Evolutionary conservation across 1,140 invertebrate genomes (phyloP), one percentile per base, ranked within the genome.

Genomic region (Ips typographus): DNA sequence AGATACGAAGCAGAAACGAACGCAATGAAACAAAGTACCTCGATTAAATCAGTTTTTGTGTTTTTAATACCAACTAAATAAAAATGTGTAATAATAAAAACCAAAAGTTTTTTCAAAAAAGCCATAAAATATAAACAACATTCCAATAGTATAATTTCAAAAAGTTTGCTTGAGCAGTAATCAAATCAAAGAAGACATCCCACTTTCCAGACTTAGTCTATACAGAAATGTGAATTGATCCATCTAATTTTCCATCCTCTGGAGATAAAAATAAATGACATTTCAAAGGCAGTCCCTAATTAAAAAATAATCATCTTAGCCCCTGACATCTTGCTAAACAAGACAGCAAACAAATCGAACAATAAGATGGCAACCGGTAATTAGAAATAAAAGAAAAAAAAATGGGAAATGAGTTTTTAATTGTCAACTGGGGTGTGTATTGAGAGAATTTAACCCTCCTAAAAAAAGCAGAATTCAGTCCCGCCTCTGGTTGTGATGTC

Each of bases 331-430:
- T 2, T 40, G 41, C 58, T 44, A 60, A 43, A 60, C 40, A 60
- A 60, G 58, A 60, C 58, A 60, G 58, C 58, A 22, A 60, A 60
- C 58, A 44, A 40, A 60, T 60, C 58, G 41, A 60, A 60, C 58
- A 60, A 60, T 60, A 40, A 60, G 40, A 60, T 47, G 58, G 58
- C 58, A 60, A 60, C 40, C 44, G 41, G 7, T 40, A 60, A 60
- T 60, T 40, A 60, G 5, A 60, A 40, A 47, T 22, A 47, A 60
- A 44, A 42, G 37, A 40, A 40, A 60, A 60, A 60, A 60, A 60
- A 63, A 63, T 40, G 38, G 61, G 43, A 63, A 63, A 63, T 53
- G 61, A 63, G 44, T 63, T 63, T 53, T 63, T 52, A 53, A 63
- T 51, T 63, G 61, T 53, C 36, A 8, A 22, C 36, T 37, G 40